phyloP scores from a whole-genome alignment of 2,797 vertebrate species.

The Gymnocypris eckloni region DNA sequence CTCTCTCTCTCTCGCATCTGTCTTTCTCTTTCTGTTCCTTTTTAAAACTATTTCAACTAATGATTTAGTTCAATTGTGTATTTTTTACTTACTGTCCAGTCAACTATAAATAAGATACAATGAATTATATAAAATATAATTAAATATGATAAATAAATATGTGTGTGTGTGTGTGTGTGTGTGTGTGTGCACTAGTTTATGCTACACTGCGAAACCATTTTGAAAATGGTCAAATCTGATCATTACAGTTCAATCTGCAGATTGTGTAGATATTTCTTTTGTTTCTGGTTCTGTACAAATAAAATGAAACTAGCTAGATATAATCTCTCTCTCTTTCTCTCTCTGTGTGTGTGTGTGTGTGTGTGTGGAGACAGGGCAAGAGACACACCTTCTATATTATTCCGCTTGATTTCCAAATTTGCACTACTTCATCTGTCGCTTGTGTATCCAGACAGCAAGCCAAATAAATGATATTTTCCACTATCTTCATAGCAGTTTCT shows the following conservation, averaged over 20 bases:
- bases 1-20: background rate
- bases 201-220: too few relatives aligned
- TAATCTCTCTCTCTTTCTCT: too few relatives aligned
- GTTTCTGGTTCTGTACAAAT: too few relatives aligned
- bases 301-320: too few relatives aligned
- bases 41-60: background rate
- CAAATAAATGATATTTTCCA: background rate
- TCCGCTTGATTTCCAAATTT: background rate
- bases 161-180: too few relatives aligned
- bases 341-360: background rate
- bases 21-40: background rate
- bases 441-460: conserved; percentile 2
- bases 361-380: background rate
- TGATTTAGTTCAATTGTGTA: background rate
- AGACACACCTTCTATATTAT: background rate
- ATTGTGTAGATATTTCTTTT: too few relatives aligned
- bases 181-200: too few relatives aligned
- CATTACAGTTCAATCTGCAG: too few relatives aligned
- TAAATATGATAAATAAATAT: background rate
- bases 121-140: background rate
- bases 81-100: background rate
- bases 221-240: too few relatives aligned
- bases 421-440: background rate
- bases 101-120: background rate
- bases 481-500: conserved; percentile 14